A percentile compares a stretch with the other conserved stretches of the same genome.
Conservation (phyloP, 2,113 vertebrate species). For the Tautogolabrus adspersus region DNA sequence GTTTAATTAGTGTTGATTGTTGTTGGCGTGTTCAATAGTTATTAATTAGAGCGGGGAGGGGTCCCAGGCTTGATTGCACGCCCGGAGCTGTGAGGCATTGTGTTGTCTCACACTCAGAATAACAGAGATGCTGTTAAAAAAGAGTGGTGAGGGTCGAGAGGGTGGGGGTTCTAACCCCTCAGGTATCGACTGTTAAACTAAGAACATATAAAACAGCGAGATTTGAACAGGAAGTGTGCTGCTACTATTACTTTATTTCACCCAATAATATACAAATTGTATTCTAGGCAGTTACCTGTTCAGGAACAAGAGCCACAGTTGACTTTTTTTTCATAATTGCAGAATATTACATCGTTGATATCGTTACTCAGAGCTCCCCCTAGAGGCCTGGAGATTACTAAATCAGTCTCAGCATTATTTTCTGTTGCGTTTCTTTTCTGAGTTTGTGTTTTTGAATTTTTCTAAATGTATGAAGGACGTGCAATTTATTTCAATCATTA, state of each 20-base stretch:
- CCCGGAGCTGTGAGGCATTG: slow-evolving; percentile 83
- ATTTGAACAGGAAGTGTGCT: not conserved
- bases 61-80: slow-evolving; percentile 81
- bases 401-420: not conserved
- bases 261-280: no score
- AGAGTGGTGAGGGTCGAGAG: slow-evolving; percentile 7
- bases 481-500: no score
- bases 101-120: slow-evolving; percentile 84
- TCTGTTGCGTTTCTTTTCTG: not conserved
- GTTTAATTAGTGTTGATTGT: slow-evolving; percentile 96
- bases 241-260: no score
- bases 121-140: slow-evolving; percentile 70
- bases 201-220: not conserved
- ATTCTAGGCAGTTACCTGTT: not conserved
- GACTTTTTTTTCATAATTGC: not conserved
- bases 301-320: not conserved
- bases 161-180: slow-evolving; percentile 17
- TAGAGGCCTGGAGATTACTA: not conserved
- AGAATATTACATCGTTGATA: not conserved
- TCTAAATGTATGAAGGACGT: no score
- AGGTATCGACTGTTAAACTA: slow-evolving; percentile 29
- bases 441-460: no score
- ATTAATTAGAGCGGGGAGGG: slow-evolving; percentile 89
- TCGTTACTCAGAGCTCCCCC: not conserved
- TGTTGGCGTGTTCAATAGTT: slow-evolving; percentile 91